Base-by-base conservation (phyloP, 37 sponge, comb jelly and placozoan genomes). In the Theonella swinhoei region DNA sequence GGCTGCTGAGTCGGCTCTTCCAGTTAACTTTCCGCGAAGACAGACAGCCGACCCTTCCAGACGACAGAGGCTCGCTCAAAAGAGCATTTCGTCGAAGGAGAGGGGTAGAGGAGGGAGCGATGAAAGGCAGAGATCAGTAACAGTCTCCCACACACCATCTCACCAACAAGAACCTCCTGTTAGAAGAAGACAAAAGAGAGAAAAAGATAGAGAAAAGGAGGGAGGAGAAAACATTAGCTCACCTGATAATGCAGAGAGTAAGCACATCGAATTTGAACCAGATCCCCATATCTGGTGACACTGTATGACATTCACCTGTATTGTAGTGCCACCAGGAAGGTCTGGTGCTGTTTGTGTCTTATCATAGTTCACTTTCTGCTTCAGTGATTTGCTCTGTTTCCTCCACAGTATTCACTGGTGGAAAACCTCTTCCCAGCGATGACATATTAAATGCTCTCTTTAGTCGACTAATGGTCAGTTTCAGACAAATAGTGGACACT, bases 381-480 rank as follows among this genome's bases (percentile, higher is more conserved):
- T 32, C 4, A 23, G 36, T 31, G 26, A 2, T 20, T 68, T 35
- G n/a, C 59, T 30, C 39, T 67, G 1, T 19, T 11, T 68, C 3
- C 22, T 0, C 42, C 35, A 14, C 14, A 47, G 54, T 47, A 47
- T 47, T 47, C 54, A 47, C 54, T 14, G 54, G 54, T 47, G 54
- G 54, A 30, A 77, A 76, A 70, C 83, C 90, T 8, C 59, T 89
- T 19, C 95, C 95, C 38, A 85, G 81, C 29, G 91, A 91, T 63
- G 91, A 94, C 36, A 80, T 87, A 14, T 30, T 94, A 41, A 85
- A 88, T 68, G 84, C 84, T 37, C 81, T 94, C 31, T 94, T 91
- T 60, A 80, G 87, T 8, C 42, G 80, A 80, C 77, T 94, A 29
- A 68, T 88, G 88, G 95, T 94, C 41, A 47, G 91, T 23, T 38